Evolutionary conservation across 2,888 invertebrate species (phyloP).

Genomic region (Tachina grossa): DNA sequence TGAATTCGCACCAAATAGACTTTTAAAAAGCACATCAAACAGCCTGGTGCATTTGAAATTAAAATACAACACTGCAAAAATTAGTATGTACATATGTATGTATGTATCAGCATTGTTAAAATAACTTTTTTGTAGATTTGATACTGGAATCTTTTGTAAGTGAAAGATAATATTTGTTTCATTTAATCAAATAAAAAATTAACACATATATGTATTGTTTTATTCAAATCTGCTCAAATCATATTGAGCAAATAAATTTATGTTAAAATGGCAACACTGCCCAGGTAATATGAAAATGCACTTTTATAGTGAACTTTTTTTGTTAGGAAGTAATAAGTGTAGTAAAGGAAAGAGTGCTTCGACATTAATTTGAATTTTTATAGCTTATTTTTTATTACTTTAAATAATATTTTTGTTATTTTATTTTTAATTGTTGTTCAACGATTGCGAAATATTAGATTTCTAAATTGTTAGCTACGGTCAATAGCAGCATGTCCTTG

Average conservation of each 20-base stretch:
- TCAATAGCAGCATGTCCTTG: constrained; percentile 70
- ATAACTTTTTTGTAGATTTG: neutral
- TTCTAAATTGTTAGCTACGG: constrained; percentile 70
- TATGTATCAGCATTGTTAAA: neutral
- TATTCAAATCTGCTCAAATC: too few species aligned
- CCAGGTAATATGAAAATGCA: neutral
- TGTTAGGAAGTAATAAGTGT: neutral
- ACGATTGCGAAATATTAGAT: constrained; percentile 57
- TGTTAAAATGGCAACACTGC: neutral
- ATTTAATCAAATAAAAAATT: too few species aligned
- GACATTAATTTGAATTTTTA: neutral
- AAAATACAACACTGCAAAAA: neutral
- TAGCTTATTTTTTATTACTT: neutral
- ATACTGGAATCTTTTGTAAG: too few species aligned
- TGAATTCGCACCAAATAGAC: too few species aligned
- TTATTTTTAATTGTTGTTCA: constrained; percentile 19
- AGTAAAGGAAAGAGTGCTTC: neutral
- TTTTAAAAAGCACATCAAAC: too few species aligned
- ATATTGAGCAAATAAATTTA: neutral
- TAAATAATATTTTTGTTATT: constrained; percentile 23
- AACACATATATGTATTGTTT: too few species aligned
- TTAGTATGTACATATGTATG: neutral
- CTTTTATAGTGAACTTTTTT: neutral
- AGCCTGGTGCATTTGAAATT: neutral
- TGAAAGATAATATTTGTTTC: too few species aligned